Conservation (phyloP, 2,888 invertebrate species). For the Latrodectus hesperus region DNA sequence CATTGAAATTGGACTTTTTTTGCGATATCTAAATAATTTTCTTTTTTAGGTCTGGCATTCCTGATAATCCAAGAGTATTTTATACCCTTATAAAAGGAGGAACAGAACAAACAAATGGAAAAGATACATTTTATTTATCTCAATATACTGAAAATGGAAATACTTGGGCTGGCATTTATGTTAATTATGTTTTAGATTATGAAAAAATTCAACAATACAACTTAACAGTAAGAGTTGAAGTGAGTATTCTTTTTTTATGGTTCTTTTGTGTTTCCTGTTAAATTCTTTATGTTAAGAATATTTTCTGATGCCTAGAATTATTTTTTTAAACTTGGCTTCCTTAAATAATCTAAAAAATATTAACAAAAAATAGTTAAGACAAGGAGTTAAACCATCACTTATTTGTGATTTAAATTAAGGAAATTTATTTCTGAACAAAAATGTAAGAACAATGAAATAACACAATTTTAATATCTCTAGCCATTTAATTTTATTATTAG, state of each 20-base stretch:
- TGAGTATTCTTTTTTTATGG: constrained; percentile 73
- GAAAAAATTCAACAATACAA: constrained; percentile 96
- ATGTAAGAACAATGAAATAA: no score
- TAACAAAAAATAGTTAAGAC: no score
- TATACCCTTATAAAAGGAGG: constrained; percentile 96
- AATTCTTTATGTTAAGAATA: no score
- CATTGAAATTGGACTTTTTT: background rate
- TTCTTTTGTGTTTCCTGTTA: background rate
- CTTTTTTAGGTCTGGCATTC: constrained; percentile 88
- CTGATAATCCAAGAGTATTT: constrained; percentile 95
- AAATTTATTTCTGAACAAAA: no score
- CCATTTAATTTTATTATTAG: no score
- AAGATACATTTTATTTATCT: constrained; percentile 95
- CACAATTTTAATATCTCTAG: no score
- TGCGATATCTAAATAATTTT: constrained; percentile 1
- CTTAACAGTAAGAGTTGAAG: constrained; percentile 93
- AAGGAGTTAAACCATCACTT: no score
- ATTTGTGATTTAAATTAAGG: no score
- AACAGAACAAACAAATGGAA: constrained; percentile 95
- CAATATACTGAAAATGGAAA: constrained; percentile 88
- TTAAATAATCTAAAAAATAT: no score
- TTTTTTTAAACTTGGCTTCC: no score
- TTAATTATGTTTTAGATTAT: constrained; percentile 95
- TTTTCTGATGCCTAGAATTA: no score
- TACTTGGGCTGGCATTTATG: constrained; percentile 94